Base-by-base conservation (phyloP, 30 jellyfish, hydroid and myxozoan species). In the Morbakka virulenta region DNA sequence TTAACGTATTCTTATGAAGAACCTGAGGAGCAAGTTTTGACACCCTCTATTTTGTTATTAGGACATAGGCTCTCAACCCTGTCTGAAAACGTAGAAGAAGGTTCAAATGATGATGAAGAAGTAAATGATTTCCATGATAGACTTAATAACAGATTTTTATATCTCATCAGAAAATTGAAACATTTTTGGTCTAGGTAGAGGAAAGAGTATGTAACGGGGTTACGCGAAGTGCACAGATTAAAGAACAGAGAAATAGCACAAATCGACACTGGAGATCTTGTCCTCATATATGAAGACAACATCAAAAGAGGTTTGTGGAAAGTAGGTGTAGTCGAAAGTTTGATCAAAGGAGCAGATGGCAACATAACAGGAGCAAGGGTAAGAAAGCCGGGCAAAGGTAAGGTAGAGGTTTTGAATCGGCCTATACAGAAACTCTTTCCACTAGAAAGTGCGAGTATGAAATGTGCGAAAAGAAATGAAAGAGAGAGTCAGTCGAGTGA, bases 371-470 rank as follows among this genome's bases (percentile, higher is more conserved):
- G 88, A 12, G 88, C 84, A 20, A 62, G 32, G 62, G 62, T 73
- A 21, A 29, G 76, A 24, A 52, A 24, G 51, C 32, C 85, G 14
- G 62, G 62, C 3, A 73, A 61, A 25, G 53, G 76, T 50, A 73
- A 73, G 85, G 14, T 31, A 9, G 85, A 50, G 35, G 28, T 29
- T 6, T 73, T 50, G 28, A 36, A 57, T 50, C 77, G 79, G 13
- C 77, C 85, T 20, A 28, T 73, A 3, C 85, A 73, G 35, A 73
- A 73, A 52, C 85, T 73, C 52, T 73, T n/a, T 73, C 85, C 85
- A 20, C 32, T 73, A 25, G 85, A 73, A 69, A 73, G 26, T 50
- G 85, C 68, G 4, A 67, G n/a, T 2, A 67, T 64, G 76, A 53
- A 53, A n/a, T 28, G 69, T 3, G 6, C 25, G 23, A 32, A 53